These are phyloP conservation scores for Amitus sp. DNA, from an alignment of 2,888 invertebrate genomes.

Conservation along the genomic window DNA sequence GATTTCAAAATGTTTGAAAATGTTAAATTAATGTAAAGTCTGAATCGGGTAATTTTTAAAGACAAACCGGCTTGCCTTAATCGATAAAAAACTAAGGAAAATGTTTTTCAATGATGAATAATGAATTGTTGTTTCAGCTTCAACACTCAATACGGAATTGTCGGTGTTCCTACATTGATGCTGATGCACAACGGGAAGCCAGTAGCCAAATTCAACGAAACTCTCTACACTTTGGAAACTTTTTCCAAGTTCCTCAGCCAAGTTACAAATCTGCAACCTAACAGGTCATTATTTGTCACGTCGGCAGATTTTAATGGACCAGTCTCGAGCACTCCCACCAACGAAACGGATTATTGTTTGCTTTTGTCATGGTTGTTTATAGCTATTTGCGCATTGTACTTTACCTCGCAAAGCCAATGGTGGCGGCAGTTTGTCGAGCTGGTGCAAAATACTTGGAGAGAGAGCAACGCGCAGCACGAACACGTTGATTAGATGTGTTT, in stretches of 20 bases:
- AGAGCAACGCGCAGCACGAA: conserved; percentile 85
- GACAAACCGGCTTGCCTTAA: too few species aligned
- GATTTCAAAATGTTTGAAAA: background rate
- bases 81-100: background rate
- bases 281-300: conserved; percentile 74
- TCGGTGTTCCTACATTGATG: conserved; percentile 89
- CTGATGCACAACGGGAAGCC: conserved; percentile 90
- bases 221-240: conserved; percentile 81
- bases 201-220: conserved; percentile 85
- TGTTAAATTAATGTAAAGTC: background rate
- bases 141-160: conserved; percentile 91
- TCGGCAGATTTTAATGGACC: conserved; percentile 85
- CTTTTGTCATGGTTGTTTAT: conserved; percentile 89
- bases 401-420: conserved; percentile 80
- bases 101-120: background rate
- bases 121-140: conserved; percentile 67
- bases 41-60: background rate
- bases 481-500: conserved; percentile 73
- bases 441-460: conserved; percentile 87
- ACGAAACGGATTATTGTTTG: conserved; percentile 83
- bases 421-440: conserved; percentile 85
- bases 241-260: conserved; percentile 74
- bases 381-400: conserved; percentile 76
- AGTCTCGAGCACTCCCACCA: conserved; percentile 79
- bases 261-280: conserved; percentile 65